Conservation (phyloP, 2,888 invertebrate species). For the Theretra japonica region DNA sequence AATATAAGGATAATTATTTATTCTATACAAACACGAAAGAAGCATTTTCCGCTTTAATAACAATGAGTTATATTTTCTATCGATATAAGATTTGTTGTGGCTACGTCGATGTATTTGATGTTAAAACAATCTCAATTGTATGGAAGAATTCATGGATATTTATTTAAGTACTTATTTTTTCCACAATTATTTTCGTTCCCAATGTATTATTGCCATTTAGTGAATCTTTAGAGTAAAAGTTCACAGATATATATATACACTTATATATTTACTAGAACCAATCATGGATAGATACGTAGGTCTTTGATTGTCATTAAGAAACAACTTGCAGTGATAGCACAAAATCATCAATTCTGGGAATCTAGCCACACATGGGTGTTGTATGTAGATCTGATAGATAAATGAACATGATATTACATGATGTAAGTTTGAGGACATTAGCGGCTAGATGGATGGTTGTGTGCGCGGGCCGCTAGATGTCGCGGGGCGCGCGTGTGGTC, state of each 20-base stretch:
- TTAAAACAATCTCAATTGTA: not conserved
- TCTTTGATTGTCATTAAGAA: no score
- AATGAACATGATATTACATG: conserved; percentile 41
- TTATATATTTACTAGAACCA: no score
- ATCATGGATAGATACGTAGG: no score
- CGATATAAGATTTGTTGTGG: not conserved
- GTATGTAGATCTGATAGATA: conserved; percentile 41
- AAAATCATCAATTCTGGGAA: not conserved
- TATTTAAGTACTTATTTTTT: no score
- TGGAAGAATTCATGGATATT: not conserved
- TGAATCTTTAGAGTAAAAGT: no score
- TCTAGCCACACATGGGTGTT: not conserved
- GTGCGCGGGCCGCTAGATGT: conserved; percentile 69
- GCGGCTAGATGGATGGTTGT: conserved; percentile 60
- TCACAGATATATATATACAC: no score
- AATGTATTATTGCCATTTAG: no score
- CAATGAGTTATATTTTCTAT: not conserved
- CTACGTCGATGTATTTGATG: not conserved
- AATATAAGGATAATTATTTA: conserved; percentile 66
- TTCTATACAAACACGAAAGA: conserved; percentile 54
- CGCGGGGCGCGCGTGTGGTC: conserved; percentile 76
- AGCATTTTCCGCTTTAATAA: conserved; percentile 53
- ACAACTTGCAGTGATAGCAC: no score
- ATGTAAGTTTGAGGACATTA: conserved; percentile 48
- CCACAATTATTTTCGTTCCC: no score